Percentiles rank a stretch among this genome's conserved stretches.
phyloP scores from a whole-genome alignment of 2,113 vertebrate species.

The Anguilla japonica region DNA sequence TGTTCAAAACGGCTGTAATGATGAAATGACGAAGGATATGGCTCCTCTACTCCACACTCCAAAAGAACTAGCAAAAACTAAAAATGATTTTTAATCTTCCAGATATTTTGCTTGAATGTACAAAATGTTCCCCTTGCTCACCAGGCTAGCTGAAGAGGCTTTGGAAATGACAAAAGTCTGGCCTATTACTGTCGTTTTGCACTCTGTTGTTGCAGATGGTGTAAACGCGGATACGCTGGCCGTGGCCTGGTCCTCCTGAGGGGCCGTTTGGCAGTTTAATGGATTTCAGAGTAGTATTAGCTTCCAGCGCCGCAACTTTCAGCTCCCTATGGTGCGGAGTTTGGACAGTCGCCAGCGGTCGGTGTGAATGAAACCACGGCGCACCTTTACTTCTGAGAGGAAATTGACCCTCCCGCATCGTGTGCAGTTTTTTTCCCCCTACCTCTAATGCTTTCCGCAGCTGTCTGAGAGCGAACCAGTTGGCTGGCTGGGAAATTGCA shows the following conservation, averaged over 20 bases:
- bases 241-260: slow-evolving; percentile 32
- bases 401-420: slow-evolving; percentile 44
- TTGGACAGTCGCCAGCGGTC: slow-evolving; percentile 46
- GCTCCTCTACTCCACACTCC: background rate
- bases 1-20: background rate
- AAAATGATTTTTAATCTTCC: background rate
- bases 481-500: slow-evolving; percentile 42
- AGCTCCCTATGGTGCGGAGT: slow-evolving; percentile 35
- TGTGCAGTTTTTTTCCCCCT: slow-evolving; percentile 34
- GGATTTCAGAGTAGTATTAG: slow-evolving; percentile 43
- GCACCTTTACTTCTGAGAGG: slow-evolving; percentile 44
- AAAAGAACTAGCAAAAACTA: background rate
- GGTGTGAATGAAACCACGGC: slow-evolving; percentile 53
- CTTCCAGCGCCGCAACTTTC: slow-evolving; percentile 53
- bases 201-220: slow-evolving; percentile 52
- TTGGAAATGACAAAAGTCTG: slow-evolving; percentile 13
- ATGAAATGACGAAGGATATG: background rate
- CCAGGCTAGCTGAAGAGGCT: background rate
- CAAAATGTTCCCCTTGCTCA: background rate
- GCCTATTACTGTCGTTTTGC: slow-evolving; percentile 28
- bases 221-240: slow-evolving; percentile 52
- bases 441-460: slow-evolving; percentile 62
- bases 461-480: slow-evolving; percentile 43
- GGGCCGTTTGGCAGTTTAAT: slow-evolving; percentile 35
- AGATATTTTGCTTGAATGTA: background rate